Percentiles rank a stretch among this genome's conserved stretches.
phyloP scores from a whole-genome alignment of 1,140 invertebrate species.

The Penaeus japonicus region DNA sequence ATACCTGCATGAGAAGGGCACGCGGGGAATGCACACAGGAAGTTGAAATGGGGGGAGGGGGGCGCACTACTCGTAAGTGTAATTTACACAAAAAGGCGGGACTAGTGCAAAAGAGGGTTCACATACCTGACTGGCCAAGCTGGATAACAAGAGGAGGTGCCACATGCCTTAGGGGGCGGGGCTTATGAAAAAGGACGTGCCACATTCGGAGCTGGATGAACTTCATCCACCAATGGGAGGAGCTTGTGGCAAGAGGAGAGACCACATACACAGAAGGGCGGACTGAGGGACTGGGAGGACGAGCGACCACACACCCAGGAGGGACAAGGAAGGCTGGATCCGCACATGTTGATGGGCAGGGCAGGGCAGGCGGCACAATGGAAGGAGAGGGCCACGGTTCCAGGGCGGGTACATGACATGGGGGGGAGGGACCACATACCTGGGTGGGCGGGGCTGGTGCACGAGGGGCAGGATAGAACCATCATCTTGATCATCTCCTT shows the following conservation, averaged over 20 bases:
- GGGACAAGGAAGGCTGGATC: background rate
- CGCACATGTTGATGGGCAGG: background rate
- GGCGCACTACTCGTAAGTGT: no score
- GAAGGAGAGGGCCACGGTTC: background rate
- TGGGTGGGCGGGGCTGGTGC: constrained; percentile 48
- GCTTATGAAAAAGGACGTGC: background rate
- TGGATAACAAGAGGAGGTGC: no score
- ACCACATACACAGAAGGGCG: no score
- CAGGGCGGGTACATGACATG: background rate
- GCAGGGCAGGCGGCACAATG: background rate
- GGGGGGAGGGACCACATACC: constrained; percentile 35
- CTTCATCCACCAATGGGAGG: no score
- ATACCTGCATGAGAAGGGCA: no score
- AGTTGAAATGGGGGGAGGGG: no score
- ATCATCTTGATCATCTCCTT: constrained; percentile 59
- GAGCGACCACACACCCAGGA: background rate
- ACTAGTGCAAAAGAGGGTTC: no score
- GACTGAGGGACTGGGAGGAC: background rate
- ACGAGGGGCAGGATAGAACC: constrained; percentile 57
- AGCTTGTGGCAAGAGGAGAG: no score
- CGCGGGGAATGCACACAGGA: no score
- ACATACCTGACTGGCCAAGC: no score
- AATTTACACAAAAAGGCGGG: no score
- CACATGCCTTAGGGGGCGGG: background rate
- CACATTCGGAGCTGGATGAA: no score